Base-by-base conservation (phyloP, 2,888 invertebrate genomes). In the Pharmacophagus antenor region DNA sequence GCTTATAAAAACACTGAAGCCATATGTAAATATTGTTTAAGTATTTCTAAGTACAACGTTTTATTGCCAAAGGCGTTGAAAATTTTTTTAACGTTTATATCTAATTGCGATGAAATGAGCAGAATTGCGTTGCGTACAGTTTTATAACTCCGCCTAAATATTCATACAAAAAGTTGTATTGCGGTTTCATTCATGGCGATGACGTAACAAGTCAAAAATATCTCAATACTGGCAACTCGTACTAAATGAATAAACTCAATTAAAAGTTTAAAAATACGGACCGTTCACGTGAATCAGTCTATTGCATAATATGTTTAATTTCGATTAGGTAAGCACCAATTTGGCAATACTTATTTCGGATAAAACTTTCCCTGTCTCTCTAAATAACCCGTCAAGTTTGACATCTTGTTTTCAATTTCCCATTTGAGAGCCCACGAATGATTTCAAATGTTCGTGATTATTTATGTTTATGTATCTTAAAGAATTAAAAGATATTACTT, bases 221-320 rank as follows among this genome's bases (percentile, higher is more conserved):
- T 54, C 41, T 60, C 54, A 56, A 64, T 66, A 68, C 61, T 67
- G 70, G 69, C 59, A 68, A 66, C 61, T 67, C 64, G 49, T 61
- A 66, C 63, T 66, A 73, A 79, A 76, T 72, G 67, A 71, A 70
- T 71, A 76, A 80, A 79, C 68, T 69, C 72, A 76, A 77, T 76
- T 75, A 77, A 71, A 77, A 76, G 70, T 79, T 73, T 59, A 69
- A 76, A 73, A 76, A 76, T 70, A 62, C 61, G 61, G 59, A 55
- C 58, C 61, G 62, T 74, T 79, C 72, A 72, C 69, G 74, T 77
- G 73, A 80, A 79, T 67, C 47, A 44, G 51, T 48, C 22, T 49
- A 60, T 79, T 75, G 68, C 66, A 70, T 70, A 77, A 79, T 66
- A 51, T 67, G 63, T 61, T 63, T 55, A 55, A 64, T 70, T 70